Percentiles rank a stretch among this genome's conserved stretches.
Evolutionary conservation across 2,797 vertebrate species (phyloP).

Genomic region (Sus cebifrons): DNA sequence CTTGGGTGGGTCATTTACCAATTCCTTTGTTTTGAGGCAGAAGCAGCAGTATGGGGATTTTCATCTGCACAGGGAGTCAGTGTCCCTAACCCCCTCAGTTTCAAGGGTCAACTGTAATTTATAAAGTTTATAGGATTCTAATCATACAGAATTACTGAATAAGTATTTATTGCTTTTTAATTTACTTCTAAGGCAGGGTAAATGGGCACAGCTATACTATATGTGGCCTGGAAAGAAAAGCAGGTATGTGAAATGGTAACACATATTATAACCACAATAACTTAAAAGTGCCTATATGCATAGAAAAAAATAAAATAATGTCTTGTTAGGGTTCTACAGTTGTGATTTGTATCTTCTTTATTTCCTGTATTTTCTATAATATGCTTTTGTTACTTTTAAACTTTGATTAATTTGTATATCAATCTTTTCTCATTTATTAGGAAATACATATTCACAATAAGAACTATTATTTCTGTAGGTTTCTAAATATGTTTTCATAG

Average conservation of each 20-base stretch:
- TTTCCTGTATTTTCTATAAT: constrained; percentile 38
- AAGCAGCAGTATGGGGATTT: background rate
- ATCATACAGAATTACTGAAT: constrained; percentile 26
- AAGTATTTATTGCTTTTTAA: constrained; percentile 52
- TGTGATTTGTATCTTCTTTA: constrained; percentile 8
- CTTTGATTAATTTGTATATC: background rate
- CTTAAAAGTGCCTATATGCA: background rate
- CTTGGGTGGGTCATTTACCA: background rate
- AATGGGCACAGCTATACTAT: constrained; percentile 10
- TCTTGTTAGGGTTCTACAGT: background rate
- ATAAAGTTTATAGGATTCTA: constrained; percentile 28
- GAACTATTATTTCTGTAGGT: constrained; percentile 50
- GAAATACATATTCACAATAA: constrained; percentile 32
- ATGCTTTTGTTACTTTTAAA: constrained; percentile 46
- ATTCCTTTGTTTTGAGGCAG: background rate
- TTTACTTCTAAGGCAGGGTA: constrained; percentile 11
- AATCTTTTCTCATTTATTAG: constrained; percentile 30
- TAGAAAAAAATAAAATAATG: background rate
- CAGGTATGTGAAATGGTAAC: background rate
- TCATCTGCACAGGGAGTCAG: background rate
- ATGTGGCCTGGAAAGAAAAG: background rate
- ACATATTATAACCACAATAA: background rate
- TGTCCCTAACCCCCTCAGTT: background rate
- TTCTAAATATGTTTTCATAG: constrained; percentile 50
- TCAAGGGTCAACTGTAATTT: background rate